These are phyloP conservation scores for Mustela nigripes DNA, from an alignment of 2,113 vertebrate species.

Conservation along the genomic window DNA sequence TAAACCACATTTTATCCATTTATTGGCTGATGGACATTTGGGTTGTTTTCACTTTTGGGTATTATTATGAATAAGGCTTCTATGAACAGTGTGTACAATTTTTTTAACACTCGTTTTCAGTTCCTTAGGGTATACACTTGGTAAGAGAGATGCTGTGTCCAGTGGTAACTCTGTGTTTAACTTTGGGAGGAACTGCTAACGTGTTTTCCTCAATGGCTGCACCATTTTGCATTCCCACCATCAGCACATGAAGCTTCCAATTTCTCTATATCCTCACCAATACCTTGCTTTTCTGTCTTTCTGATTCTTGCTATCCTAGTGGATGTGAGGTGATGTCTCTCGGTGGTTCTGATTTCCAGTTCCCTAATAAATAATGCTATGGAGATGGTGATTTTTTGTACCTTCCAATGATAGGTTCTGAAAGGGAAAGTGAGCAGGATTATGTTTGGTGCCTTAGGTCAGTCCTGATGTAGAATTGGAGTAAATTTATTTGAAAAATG, in stretches of 20 bases:
- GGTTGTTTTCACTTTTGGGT: background rate
- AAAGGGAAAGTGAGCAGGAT: background rate
- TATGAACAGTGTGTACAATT: background rate
- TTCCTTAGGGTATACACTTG: background rate
- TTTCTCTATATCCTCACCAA: background rate
- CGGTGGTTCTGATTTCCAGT: background rate
- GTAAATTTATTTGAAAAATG: background rate
- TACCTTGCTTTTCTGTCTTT: background rate
- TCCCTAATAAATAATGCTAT: background rate
- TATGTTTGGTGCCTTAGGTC: background rate
- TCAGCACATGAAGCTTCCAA: background rate
- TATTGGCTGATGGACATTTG: background rate
- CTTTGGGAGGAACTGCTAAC: background rate
- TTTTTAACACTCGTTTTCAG: background rate
- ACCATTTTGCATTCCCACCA: background rate
- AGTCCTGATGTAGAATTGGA: background rate
- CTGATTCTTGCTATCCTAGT: background rate
- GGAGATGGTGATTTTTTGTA: background rate
- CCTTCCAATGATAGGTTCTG: background rate
- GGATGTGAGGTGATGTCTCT: background rate
- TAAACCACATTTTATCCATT: background rate
- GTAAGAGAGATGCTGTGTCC: background rate
- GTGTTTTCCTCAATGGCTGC: background rate
- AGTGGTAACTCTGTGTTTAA: background rate
- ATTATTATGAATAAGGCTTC: background rate